phyloP scores from a whole-genome alignment of 1,140 invertebrate genomes.

The Neodiprion pinetum region DNA sequence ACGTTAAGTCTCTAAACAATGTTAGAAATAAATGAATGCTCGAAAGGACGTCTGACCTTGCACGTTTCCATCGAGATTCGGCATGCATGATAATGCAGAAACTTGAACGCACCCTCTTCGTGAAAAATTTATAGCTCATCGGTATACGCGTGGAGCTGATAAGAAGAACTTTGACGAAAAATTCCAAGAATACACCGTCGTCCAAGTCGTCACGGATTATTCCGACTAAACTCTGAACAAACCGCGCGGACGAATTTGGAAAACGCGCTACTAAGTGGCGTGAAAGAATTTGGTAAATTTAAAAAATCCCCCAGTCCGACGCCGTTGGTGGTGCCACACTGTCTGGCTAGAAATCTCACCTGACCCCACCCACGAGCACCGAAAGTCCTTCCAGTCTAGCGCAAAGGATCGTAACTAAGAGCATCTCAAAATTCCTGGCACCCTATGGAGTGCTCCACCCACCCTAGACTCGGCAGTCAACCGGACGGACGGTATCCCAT shows the following conservation, averaged over 20 bases:
- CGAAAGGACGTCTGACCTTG: background rate
- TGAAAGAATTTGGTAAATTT: background rate
- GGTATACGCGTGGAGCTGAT: too few relatives aligned
- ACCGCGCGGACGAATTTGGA: too few relatives aligned
- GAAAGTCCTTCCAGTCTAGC: constrained; percentile 29
- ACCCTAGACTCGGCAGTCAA: background rate
- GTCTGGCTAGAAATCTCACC: constrained; percentile 35
- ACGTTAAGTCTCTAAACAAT: background rate
- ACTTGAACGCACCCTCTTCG: too few relatives aligned
- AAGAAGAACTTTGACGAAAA: too few relatives aligned
- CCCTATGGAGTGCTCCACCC: constrained; percentile 38
- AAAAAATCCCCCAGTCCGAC: constrained; percentile 18
- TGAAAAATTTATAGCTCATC: too few relatives aligned
- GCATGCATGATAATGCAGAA: too few relatives aligned
- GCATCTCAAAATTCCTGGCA: constrained; percentile 44
- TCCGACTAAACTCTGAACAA: too few relatives aligned
- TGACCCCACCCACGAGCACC: background rate
- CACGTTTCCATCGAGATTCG: background rate
- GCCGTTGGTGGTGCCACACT: constrained; percentile 39
- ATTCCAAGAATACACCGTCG: too few relatives aligned
- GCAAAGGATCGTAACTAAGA: constrained; percentile 35
- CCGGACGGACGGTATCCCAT: background rate
- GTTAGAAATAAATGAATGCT: background rate
- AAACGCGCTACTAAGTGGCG: background rate
- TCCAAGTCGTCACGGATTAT: too few relatives aligned